phyloP scores from a whole-genome alignment of 2,797 vertebrate species.

The Silurus aristotelis region DNA sequence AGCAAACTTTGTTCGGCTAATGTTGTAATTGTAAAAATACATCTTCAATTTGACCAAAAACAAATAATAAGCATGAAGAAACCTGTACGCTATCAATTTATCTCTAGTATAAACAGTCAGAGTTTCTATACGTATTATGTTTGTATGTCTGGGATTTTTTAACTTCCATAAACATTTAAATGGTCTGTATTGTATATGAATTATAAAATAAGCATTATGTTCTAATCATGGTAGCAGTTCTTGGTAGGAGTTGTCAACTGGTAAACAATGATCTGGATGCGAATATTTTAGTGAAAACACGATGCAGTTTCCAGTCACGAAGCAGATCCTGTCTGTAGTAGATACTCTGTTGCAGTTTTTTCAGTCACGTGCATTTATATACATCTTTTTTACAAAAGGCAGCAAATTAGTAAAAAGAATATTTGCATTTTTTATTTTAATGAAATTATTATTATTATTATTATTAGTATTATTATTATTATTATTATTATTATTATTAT shows the following conservation, averaged over 20 bases:
- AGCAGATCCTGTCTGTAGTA: no score
- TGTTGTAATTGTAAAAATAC: background rate
- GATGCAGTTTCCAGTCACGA: no score
- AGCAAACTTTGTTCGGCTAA: background rate
- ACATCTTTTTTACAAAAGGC: background rate
- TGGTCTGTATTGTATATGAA: background rate
- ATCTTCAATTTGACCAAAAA: background rate
- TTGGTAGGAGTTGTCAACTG: background rate
- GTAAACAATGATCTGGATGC: background rate
- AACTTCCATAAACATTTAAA: background rate
- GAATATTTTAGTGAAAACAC: background rate
- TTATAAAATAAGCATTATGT: background rate
- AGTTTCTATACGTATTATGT: background rate
- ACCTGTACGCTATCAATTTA: background rate
- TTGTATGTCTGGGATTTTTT: background rate
- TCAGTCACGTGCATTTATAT: background rate
- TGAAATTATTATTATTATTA: no score
- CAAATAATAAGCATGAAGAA: background rate
- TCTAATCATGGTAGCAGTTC: background rate
- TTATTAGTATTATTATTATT: no score
- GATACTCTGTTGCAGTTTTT: background rate
- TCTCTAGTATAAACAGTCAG: background rate
- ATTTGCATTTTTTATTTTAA: no score
- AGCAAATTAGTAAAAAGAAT: background rate
- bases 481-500: no score